Evolutionary conservation across 2,797 vertebrate genomes (phyloP).

Genomic region (Pipistrellus nathusii): DNA sequence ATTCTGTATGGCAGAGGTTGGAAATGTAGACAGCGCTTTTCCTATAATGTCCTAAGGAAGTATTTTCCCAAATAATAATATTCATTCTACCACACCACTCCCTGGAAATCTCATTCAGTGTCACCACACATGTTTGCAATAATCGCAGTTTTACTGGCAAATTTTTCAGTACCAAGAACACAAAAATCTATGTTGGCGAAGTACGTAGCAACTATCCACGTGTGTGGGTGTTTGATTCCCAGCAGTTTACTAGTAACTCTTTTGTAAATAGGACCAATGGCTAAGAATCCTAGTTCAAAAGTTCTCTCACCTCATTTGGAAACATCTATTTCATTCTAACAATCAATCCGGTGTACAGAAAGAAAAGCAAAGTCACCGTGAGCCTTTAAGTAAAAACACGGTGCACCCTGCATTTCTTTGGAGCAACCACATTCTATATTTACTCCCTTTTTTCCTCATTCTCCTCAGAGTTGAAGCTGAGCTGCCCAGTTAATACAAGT

Average conservation of each 20-base stretch:
- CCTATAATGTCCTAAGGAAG: slow-evolving; percentile 49
- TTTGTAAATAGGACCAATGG: not conserved
- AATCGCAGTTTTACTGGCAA: not conserved
- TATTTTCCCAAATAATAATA: not conserved
- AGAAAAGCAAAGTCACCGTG: not conserved
- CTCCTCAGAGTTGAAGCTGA: not conserved
- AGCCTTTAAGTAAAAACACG: not conserved
- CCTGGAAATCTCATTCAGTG: slow-evolving; percentile 46
- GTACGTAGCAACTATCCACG: not conserved
- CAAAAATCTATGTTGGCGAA: slow-evolving; percentile 11
- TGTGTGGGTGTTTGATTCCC: not conserved
- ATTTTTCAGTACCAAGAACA: not conserved
- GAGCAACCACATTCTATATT: not conserved
- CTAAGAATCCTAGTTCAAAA: slow-evolving; percentile 30
- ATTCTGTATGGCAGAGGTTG: not conserved
- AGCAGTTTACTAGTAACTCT: slow-evolving; percentile 22
- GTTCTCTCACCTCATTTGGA: slow-evolving; percentile 59
- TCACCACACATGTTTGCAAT: slow-evolving; percentile 65
- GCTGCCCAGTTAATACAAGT: not conserved
- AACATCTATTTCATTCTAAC: slow-evolving; percentile 57
- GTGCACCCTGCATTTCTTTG: not conserved
- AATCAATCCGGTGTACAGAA: not conserved
- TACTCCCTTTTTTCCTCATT: not conserved
- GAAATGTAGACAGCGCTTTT: not conserved
- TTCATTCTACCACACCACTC: not conserved